Evolutionary conservation across 2,113 vertebrate species (phyloP).

Genomic region (Eptesicus fuscus): DNA sequence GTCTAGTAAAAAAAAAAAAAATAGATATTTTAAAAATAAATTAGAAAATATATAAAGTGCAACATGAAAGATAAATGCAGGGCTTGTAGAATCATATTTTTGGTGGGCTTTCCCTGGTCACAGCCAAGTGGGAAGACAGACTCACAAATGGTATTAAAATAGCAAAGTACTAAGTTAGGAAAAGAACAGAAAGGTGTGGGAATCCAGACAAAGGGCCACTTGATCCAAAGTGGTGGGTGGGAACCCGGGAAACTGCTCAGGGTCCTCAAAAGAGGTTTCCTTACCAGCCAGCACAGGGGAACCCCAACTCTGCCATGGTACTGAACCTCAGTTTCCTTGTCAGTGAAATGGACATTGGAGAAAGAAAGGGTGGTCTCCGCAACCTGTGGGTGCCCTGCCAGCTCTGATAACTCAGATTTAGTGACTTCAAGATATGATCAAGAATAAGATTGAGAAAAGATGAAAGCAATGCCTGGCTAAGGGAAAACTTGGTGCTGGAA

Average conservation of each 20-base stretch:
- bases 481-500: neutral
- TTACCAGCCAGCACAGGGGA: too few species aligned
- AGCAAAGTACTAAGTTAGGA: neutral
- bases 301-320: accelerated
- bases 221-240: neutral
- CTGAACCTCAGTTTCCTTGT: neutral
- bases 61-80: neutral
- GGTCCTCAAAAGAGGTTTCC: neutral
- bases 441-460: neutral
- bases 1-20: neutral
- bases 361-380: neutral
- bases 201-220: neutral
- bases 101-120: neutral
- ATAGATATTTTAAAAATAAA: neutral
- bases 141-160: neutral
- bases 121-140: neutral
- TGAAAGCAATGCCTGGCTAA: neutral
- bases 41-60: neutral
- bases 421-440: neutral
- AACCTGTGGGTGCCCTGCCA: neutral
- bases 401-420: neutral
- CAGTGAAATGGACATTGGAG: neutral
- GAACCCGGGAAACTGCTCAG: neutral
- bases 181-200: neutral
- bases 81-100: neutral